Evolutionary conservation across 2,113 vertebrate species (phyloP), one percentile per base, ranked within the genome.

Genomic region (Engraulis encrasicolus): DNA sequence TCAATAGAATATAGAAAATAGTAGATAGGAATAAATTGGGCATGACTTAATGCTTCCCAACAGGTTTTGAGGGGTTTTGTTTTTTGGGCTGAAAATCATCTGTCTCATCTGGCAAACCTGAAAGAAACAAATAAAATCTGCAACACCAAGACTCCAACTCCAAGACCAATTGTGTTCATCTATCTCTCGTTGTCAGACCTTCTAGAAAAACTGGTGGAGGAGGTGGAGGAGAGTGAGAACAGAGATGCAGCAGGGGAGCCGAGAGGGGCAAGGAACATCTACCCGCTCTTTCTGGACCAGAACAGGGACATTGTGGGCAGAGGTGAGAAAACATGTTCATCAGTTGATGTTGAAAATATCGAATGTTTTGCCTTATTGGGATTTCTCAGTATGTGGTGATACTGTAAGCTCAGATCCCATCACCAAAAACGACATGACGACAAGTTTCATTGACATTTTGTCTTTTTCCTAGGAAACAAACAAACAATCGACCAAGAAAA

Each of bases 171-270:
- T 23, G 37, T 81, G 50, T n/a, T 3, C 11, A n/a, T n/a, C n/a
- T n/a, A 0, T 71, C 18, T 15, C 20, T 27, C n/a, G n/a, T n/a
- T n/a, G 23, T 78, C 34, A 71, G 36, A 48, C n/a, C 81, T 34
- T 14, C 88, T 95, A 80, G 93, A 95, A 83, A 95, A 93, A 83
- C 87, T 95, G 82, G 90, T 93, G 80, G 91, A 91, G 81, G 93
- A 94, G 54, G 91, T 93, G 18, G 93, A 93, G 50, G 92, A 92
- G 6, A 89, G 89, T 50, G 54, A 89, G 34, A 85, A 88, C 61
- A 18, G 87, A 38, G 90, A 91, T 6, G 89, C 92, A n/a, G n/a
- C n/a, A 34, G 92, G 31, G 14, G 90, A 92, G 45, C 91, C 90
- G 78, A 92, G 88, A 50, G 92, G 94, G 2, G n/a, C 86, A 12